A percentile compares a stretch with the other conserved stretches of the same genome.
These are phyloP conservation scores for Parelbella ahira DNA, from an alignment of 2,888 invertebrate genomes.

Conservation along the genomic window DNA sequence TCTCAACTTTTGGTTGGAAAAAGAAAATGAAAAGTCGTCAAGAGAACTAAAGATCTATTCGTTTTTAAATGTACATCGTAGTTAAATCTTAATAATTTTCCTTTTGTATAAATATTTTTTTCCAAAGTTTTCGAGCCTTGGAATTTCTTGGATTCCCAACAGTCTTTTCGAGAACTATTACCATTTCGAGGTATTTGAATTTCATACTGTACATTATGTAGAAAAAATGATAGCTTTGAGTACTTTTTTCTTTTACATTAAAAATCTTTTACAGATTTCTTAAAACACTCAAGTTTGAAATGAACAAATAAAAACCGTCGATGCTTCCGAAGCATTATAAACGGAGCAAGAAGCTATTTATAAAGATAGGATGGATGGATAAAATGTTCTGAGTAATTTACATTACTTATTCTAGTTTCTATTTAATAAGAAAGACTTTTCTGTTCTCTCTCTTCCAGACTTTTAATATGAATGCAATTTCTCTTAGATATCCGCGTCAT, in stretches of 20 bases:
- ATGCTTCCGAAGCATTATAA: too few species aligned
- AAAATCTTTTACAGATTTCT: too few species aligned
- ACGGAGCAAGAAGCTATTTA: too few species aligned
- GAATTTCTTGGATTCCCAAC: conserved; percentile 8
- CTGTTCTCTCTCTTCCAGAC: too few species aligned
- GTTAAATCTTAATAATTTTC: conserved; percentile 26
- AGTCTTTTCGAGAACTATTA: conserved; percentile 20
- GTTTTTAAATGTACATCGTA: conserved; percentile 29
- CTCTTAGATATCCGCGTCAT: too few species aligned
- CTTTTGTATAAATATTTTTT: conserved; percentile 23
- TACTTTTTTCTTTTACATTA: conserved; percentile 7
- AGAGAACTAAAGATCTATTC: conserved; percentile 31
- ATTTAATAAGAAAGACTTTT: too few species aligned
- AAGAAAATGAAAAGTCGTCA: conserved; percentile 45
- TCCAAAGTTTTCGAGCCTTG: conserved; percentile 9
- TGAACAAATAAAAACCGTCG: too few species aligned
- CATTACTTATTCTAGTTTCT: too few species aligned
- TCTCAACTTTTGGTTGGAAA: conserved; percentile 49
- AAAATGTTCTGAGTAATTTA: too few species aligned
- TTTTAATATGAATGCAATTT: too few species aligned
- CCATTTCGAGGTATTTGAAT: conserved; percentile 15
- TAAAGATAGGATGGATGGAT: too few species aligned
- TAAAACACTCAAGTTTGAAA: too few species aligned
- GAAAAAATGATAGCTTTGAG: conserved; percentile 5
- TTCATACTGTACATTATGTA: conserved; percentile 12